Base-by-base conservation (phyloP, 2,113 vertebrate genomes). In the Zapus hudsonius region DNA sequence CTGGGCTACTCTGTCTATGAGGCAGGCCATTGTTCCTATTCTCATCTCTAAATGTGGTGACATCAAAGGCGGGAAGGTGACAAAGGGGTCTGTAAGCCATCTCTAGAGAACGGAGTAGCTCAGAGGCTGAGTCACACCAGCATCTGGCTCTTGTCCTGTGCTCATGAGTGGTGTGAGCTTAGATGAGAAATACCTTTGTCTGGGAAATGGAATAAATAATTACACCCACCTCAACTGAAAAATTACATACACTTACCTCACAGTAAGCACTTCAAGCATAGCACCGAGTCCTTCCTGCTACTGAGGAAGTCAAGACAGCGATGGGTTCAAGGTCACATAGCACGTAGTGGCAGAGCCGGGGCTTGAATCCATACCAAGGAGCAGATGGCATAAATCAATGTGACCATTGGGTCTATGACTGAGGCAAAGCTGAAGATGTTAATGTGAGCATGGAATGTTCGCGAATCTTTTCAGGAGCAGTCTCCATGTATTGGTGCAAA, bases 301-400 rank as follows among this genome's bases (percentile, higher is more conserved):
- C 0, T 64, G 42, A 85, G 59, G 76, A 20, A 29, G 64, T 92
- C 81, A 92, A 76, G 57, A 47, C 27, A 31, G 44, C 7, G 36
- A 64, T 40, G 31, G 8, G n/a, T 16, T 82, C 69, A n/a, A 63
- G 20, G 59, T 17, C 92, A 87, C 75, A 89, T 80, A 78, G 84
- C 36, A 36, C 2, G 5, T n/a, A 47, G 38, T 36, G 83, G 38
- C 78, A 61, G 76, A 92, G 10, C 12, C 69, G 27, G 76, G 80
- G 31, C 27, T 79, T 72, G 84, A 59, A 55, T 44, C 31, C 42
- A 52, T 44, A 59, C 20, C 47, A 73, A 47, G 55, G 8, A 47
- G 36, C 33, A 7, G 1, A 27, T 2, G 22, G 78, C n/a, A 15
- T 52, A 64, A 83, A 70, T 57, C 16, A 89, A 31, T 42, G 33